These are phyloP conservation scores for Pogonophryne albipinna DNA, from an alignment of 2,797 vertebrate species.

Conservation along the genomic window DNA sequence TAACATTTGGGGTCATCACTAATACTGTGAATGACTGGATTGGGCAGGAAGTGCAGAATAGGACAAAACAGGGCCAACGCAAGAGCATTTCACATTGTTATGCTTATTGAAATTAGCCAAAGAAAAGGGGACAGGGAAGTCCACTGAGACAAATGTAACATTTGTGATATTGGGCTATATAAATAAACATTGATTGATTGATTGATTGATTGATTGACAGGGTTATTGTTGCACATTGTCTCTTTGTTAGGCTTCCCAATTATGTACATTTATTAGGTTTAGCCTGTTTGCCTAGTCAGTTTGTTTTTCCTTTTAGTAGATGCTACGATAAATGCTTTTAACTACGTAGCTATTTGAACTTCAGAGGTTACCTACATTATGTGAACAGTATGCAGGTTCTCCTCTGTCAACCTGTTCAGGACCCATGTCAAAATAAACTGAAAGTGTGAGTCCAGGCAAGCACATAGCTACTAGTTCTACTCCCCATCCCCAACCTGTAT, in stretches of 20 bases:
- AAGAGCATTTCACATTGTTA: background rate
- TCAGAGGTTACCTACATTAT: background rate
- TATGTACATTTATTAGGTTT: constrained; percentile 5
- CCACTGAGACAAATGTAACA: no score
- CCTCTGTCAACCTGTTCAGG: constrained; percentile 12
- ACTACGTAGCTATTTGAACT: constrained; percentile 13
- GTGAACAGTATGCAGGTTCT: background rate
- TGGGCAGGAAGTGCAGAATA: background rate
- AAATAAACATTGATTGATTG: no score
- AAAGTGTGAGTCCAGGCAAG: constrained; percentile 1
- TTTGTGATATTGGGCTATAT: no score
- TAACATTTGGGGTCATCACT: constrained; percentile 8
- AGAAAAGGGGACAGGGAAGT: no score
- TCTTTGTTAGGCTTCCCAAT: background rate
- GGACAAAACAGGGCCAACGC: constrained; percentile 1
- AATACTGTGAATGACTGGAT: constrained; percentile 1
- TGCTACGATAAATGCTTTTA: background rate
- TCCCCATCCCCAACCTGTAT: background rate
- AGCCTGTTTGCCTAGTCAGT: background rate
- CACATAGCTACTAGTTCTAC: background rate
- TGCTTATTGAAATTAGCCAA: background rate
- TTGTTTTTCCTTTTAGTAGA: background rate
- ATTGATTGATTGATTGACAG: no score
- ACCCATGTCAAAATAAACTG: background rate
- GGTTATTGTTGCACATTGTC: background rate